Evolutionary conservation across 1,140 invertebrate genomes (phyloP).

Genomic region (Plectrocnemia conspersa): DNA sequence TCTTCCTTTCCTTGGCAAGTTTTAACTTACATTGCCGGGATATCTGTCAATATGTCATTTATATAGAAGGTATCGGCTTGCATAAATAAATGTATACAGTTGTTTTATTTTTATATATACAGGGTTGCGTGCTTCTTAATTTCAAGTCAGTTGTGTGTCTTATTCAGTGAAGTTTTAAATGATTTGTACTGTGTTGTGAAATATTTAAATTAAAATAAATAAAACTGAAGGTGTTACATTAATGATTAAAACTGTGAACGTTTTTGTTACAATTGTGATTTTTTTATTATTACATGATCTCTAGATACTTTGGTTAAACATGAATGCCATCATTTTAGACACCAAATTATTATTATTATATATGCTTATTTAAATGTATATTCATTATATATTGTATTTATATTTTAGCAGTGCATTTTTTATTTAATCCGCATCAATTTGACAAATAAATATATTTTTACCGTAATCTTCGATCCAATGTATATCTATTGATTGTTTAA

Average conservation of each 20-base stretch:
- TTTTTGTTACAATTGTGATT: constrained; percentile 22
- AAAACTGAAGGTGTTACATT: constrained; percentile 5
- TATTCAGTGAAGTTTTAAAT: not conserved
- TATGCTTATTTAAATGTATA: no score
- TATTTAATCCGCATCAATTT: not conserved
- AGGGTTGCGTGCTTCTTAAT: constrained; percentile 23
- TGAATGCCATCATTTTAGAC: constrained; percentile 2
- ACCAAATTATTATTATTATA: no score
- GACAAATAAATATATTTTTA: constrained; percentile 19
- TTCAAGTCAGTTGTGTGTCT: not conserved
- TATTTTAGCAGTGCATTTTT: not conserved
- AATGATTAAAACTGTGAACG: constrained; percentile 16
- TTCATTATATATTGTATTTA: no score
- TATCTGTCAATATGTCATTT: constrained; percentile 17
- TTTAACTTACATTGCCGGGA: constrained; percentile 19
- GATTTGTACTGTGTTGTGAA: not conserved
- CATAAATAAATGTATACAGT: constrained; percentile 25
- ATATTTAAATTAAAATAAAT: no score
- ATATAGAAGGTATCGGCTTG: constrained; percentile 18
- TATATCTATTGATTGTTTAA: constrained; percentile 35
- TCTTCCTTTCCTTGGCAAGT: constrained; percentile 29
- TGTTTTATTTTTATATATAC: constrained; percentile 32
- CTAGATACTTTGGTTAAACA: constrained; percentile 27
- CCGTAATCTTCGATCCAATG: constrained; percentile 16
- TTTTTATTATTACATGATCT: constrained; percentile 32